Percentiles rank a stretch among this genome's conserved stretches.
Evolutionary conservation across 2,797 vertebrate species (phyloP).

Genomic region (Sebastes melanostomus): DNA sequence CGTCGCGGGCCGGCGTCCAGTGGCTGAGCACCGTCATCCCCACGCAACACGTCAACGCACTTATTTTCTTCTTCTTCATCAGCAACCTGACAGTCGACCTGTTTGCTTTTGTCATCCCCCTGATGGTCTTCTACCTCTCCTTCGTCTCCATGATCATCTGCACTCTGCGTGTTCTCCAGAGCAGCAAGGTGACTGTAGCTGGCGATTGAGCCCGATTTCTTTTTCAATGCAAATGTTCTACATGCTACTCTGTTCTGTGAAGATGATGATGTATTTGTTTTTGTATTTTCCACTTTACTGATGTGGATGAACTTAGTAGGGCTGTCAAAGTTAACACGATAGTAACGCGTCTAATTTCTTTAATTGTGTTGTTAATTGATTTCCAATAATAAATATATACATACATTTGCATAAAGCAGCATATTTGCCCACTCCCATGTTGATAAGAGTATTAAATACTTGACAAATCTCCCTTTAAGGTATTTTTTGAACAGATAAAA

Average conservation of each 20-base stretch:
- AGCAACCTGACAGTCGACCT: slow-evolving; percentile 95
- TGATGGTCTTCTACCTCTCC: slow-evolving; percentile 96
- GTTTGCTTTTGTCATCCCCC: slow-evolving; percentile 93
- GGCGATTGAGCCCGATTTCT: background rate
- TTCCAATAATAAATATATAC: no score
- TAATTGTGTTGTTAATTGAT: no score
- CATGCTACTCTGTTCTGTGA: background rate
- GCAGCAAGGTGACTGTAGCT: slow-evolving; percentile 85
- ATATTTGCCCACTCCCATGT: no score
- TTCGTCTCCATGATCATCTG: slow-evolving; percentile 98
- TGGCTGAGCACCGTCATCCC: slow-evolving; percentile 96
- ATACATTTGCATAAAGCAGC: no score
- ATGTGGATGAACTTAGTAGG: background rate
- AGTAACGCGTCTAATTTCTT: no score
- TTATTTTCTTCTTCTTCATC: slow-evolving; percentile 98
- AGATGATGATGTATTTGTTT: background rate
- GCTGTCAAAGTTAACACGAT: no score
- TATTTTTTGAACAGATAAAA: no score
- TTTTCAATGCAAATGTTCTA: background rate
- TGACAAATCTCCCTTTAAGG: no score
- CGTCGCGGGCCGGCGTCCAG: slow-evolving; percentile 94
- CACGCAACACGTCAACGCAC: slow-evolving; percentile 96
- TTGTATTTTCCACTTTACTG: background rate
- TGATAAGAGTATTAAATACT: no score
- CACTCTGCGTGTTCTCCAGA: slow-evolving; percentile 94